These are phyloP conservation scores for Archips crataeganus DNA, from an alignment of 2,888 invertebrate species.

Conservation along the genomic window DNA sequence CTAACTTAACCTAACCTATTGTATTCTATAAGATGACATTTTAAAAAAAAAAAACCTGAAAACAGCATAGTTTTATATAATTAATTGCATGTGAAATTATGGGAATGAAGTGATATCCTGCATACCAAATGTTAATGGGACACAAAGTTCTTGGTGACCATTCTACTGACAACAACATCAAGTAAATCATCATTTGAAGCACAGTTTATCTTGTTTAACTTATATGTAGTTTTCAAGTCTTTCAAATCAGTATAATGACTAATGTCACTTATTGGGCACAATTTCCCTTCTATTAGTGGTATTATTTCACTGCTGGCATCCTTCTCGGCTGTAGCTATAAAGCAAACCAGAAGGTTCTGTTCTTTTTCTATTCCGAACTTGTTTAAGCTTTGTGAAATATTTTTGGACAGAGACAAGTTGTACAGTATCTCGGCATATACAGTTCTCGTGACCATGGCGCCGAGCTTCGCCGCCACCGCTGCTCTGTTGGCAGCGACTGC, in stretches of 20 bases:
- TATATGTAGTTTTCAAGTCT: constrained; percentile 86
- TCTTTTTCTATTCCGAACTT: constrained; percentile 87
- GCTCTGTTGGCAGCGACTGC: constrained; percentile 90
- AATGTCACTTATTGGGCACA: constrained; percentile 77
- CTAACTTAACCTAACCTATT: no score
- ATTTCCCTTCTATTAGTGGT: constrained; percentile 83
- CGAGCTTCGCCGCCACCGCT: constrained; percentile 75
- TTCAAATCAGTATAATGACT: constrained; percentile 74
- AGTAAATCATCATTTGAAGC: constrained; percentile 67
- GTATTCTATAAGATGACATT: no score
- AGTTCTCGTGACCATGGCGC: constrained; percentile 85
- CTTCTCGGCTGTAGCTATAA: constrained; percentile 55
- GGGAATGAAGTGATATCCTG: no score
- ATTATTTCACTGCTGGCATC: constrained; percentile 68
- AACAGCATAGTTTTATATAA: no score
- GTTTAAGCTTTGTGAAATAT: constrained; percentile 88
- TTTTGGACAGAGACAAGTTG: constrained; percentile 89
- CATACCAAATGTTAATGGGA: constrained; percentile 51
- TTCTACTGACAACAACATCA: constrained; percentile 88
- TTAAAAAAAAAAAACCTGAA: no score
- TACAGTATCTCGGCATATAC: constrained; percentile 89
- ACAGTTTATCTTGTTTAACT: constrained; percentile 83
- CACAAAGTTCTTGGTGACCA: constrained; percentile 88
- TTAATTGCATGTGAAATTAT: no score
- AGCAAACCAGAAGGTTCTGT: constrained; percentile 65